Evolutionary conservation across 2,888 invertebrate genomes (phyloP).

Genomic region (Megamerina dolium): DNA sequence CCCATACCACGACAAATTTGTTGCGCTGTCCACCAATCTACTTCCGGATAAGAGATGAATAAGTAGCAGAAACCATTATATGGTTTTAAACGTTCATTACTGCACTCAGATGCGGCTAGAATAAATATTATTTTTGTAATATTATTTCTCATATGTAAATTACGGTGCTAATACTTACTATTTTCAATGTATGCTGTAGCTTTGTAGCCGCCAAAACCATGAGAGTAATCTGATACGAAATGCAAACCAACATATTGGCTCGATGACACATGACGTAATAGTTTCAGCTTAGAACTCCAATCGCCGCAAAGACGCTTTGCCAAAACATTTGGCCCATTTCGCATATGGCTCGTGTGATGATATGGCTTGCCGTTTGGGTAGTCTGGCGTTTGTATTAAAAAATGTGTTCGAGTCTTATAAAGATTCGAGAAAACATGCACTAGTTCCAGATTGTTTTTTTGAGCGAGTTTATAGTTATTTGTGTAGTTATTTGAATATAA

Average conservation of each 20-base stretch:
- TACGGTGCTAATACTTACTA: constrained; percentile 53
- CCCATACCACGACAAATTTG: constrained; percentile 67
- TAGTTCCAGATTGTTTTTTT: constrained; percentile 35
- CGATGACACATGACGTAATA: constrained; percentile 61
- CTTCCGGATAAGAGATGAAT: constrained; percentile 69
- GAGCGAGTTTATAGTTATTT: constrained; percentile 32
- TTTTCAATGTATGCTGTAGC: constrained; percentile 67
- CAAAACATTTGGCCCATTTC: constrained; percentile 12
- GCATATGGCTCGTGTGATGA: constrained; percentile 17
- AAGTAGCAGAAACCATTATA: constrained; percentile 70
- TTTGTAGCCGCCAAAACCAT: constrained; percentile 69
- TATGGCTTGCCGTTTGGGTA: constrained; percentile 36
- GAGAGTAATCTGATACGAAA: constrained; percentile 72
- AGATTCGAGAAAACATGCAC: constrained; percentile 34
- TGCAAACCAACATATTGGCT: constrained; percentile 59
- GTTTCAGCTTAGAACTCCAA: constrained; percentile 71
- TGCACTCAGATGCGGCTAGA: constrained; percentile 60
- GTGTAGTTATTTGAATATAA: constrained; percentile 27
- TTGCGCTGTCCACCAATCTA: constrained; percentile 65
- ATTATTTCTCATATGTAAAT: background rate
- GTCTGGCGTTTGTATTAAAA: constrained; percentile 37
- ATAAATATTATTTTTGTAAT: background rate
- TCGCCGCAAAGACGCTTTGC: constrained; percentile 66
- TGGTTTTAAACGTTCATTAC: constrained; percentile 63
- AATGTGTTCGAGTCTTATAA: constrained; percentile 34